phyloP scores from a whole-genome alignment of 2,888 invertebrate genomes.

The Caenorhabditis becei region DNA sequence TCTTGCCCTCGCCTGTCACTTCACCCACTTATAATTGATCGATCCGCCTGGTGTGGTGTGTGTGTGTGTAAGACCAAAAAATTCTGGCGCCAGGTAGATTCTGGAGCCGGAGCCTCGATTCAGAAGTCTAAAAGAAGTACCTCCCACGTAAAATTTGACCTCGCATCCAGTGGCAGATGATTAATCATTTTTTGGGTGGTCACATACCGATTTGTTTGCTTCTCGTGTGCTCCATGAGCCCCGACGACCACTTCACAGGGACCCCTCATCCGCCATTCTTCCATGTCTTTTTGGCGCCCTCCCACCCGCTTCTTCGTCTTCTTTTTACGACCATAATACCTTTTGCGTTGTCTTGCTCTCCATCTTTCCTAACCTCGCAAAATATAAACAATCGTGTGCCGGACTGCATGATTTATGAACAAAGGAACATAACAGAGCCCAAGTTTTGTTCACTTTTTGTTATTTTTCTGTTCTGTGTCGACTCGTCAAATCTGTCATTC shows the following conservation, averaged over 20 bases:
- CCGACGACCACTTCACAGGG: constrained; percentile 21
- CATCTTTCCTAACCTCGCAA: background rate
- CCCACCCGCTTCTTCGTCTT: constrained; percentile 9
- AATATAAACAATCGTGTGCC: constrained; percentile 18
- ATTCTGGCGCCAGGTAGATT: too few relatives aligned
- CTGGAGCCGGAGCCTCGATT: too few relatives aligned
- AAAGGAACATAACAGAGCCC: constrained; percentile 10
- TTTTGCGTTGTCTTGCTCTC: constrained; percentile 12
- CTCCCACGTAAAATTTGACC: constrained; percentile 12
- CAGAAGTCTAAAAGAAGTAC: too few relatives aligned
- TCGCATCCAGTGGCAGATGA: constrained; percentile 15
- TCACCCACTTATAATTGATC: constrained; percentile 48
- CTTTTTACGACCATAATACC: constrained; percentile 43
- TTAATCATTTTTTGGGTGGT: constrained; percentile 42
- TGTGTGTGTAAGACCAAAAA: constrained; percentile 22
- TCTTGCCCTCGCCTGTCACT: constrained; percentile 34
- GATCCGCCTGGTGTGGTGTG: constrained; percentile 8
- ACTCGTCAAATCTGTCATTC: constrained; percentile 39
- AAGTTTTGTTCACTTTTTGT: constrained; percentile 1
- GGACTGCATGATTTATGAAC: constrained; percentile 48
- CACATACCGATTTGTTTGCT: constrained; percentile 47
- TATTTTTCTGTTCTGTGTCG: constrained; percentile 32
- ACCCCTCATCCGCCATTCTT: background rate
- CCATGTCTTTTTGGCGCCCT: constrained; percentile 3
- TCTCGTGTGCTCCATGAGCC: constrained; percentile 32